Evolutionary conservation across 2,113 vertebrate genomes (phyloP).

Genomic region (Apeltes quadracus): DNA sequence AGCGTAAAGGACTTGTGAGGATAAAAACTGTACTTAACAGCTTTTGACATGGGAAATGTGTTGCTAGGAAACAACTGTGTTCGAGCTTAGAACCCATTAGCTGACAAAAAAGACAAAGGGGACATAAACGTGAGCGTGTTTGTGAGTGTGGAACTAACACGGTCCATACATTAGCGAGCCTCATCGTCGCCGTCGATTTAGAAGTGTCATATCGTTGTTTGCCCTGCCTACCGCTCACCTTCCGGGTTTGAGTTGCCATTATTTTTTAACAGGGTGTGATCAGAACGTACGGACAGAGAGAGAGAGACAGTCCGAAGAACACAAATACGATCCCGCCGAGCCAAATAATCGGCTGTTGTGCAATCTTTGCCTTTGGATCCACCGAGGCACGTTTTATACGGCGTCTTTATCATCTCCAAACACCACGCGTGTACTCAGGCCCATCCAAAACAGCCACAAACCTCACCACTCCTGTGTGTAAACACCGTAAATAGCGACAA

Average conservation of each 20-base stretch:
- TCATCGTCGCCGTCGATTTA: neutral
- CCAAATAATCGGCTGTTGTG: neutral
- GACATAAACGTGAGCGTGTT: constrained; percentile 8
- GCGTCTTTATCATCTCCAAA: constrained; percentile 3
- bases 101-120: constrained; percentile 7
- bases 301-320: neutral
- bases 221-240: neutral
- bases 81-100: constrained; percentile 35
- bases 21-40: constrained; percentile 14
- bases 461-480: constrained; percentile 1
- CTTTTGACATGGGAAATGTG: constrained; percentile 28
- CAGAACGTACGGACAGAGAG: neutral
- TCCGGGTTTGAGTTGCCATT: neutral
- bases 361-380: neutral
- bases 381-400: neutral
- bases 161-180: neutral
- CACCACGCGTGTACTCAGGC: neutral
- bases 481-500: neutral
- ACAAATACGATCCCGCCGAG: neutral
- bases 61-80: constrained; percentile 55
- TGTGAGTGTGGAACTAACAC: constrained; percentile 3
- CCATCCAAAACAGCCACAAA: constrained; percentile 8
- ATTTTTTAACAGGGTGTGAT: constrained; percentile 4
- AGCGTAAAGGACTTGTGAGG: constrained; percentile 5
- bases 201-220: neutral